phyloP scores from a whole-genome alignment of 2,888 invertebrate genomes.

The Hirtodrosophila trivittata region DNA sequence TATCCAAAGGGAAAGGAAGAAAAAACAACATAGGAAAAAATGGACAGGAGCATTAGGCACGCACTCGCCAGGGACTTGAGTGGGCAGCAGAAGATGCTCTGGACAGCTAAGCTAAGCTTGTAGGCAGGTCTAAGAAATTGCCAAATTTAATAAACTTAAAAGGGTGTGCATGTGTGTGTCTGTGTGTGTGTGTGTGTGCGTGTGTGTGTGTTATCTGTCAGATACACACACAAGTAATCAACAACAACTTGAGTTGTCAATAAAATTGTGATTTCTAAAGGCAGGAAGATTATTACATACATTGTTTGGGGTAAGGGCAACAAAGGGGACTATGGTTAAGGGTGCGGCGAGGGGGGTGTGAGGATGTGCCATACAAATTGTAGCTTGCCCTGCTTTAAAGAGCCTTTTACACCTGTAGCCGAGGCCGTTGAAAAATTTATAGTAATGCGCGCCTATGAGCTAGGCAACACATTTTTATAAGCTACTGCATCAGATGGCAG shows the following conservation, averaged over 20 bases:
- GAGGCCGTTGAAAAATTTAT: slow-evolving; percentile 65
- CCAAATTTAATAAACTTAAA: slow-evolving; percentile 81
- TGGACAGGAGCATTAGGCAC: slow-evolving; percentile 70
- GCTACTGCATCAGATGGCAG: slow-evolving; percentile 57
- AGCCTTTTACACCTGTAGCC: slow-evolving; percentile 64
- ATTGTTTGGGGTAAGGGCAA: slow-evolving; percentile 34
- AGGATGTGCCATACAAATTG: slow-evolving; percentile 48
- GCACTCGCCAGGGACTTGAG: slow-evolving; percentile 70
- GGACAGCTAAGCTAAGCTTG: slow-evolving; percentile 44
- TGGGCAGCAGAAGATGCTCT: slow-evolving; percentile 31
- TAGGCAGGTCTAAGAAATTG: slow-evolving; percentile 71
- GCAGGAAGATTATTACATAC: slow-evolving; percentile 60
- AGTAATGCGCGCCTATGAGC: slow-evolving; percentile 65
- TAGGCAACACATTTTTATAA: slow-evolving; percentile 62
- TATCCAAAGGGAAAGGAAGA: slow-evolving; percentile 4
- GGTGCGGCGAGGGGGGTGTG: no score
- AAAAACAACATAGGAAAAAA: slow-evolving; percentile 32
- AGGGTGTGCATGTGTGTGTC: slow-evolving; percentile 59
- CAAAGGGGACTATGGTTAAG: slow-evolving; percentile 9
- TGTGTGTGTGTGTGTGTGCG: slow-evolving; percentile 25
- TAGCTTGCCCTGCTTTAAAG: slow-evolving; percentile 48
- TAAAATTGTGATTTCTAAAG: slow-evolving; percentile 78
- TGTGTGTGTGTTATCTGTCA: slow-evolving; percentile 43
- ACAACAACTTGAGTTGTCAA: slow-evolving; percentile 80
- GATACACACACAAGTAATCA: slow-evolving; percentile 71